Evolutionary conservation across 2,113 vertebrate genomes (phyloP), one percentile per base, ranked within the genome.

Genomic region (Hypanus sabinus): DNA sequence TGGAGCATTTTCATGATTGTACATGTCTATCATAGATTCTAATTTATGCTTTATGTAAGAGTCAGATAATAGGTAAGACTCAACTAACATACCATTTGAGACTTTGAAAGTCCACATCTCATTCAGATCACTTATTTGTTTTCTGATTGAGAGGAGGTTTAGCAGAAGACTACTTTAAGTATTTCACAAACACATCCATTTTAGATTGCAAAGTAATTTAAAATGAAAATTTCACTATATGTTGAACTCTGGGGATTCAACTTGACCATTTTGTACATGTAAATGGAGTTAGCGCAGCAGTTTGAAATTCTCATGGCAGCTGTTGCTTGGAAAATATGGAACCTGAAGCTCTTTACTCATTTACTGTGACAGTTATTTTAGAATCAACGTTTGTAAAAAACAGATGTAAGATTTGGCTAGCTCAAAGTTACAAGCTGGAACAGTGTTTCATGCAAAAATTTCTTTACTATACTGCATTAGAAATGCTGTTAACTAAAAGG

Each of bases 381-480:
- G 91, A 93, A 90, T 68, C 60, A 90, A 65, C 46, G 91, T 55
- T 93, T 93, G 70, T 46, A 46, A 93, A n/a, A 46, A 73, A 71
- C 11, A 93, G 68, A 24, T 71, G 65, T 92, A 92, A 92, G 8
- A 18, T 92, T 93, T 93, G 36, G 33, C 36, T 8, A 55, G 9
- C 73, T 93, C 91, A 71, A 73, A 93, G 65, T 73, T 73, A 55
- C 68, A 93, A 93, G 91, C 38, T 93, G 91, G 70, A 90, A 90
- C 60, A 68, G 60, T 18, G 16, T 65, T 90, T 68, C n/a, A 75
- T 55, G 18, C 91, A 75, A 75, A 75, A 71, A 93, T 73, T 93
- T 73, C 3, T 71, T 38, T 22, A 93, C 55, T 73, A 75, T 27
- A 27, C 91, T 73, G 36, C 20, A 46, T 93, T 93, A 55, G 60